These are phyloP conservation scores for Mechanitis mazaeus DNA, from an alignment of 2,888 invertebrate genomes.

Conservation along the genomic window DNA sequence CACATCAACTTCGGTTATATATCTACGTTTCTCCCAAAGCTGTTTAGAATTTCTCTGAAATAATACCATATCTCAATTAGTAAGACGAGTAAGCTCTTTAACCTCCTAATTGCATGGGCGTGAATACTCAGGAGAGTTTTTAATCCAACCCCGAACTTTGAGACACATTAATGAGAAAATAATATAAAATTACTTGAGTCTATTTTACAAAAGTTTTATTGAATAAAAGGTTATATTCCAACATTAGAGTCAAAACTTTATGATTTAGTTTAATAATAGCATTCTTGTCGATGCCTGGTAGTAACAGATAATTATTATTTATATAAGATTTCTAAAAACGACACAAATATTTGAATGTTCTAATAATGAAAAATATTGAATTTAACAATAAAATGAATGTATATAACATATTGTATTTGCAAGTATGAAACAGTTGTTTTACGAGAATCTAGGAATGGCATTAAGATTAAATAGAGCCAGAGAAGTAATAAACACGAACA, in stretches of 20 bases:
- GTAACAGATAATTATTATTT: no score
- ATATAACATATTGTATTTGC: no score
- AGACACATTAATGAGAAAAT: constrained; percentile 70
- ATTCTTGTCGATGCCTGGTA: no score
- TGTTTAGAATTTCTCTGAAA: constrained; percentile 7
- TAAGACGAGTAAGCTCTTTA: constrained; percentile 17
- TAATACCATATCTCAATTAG: constrained; percentile 18
- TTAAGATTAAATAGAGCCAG: constrained; percentile 30
- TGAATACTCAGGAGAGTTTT: constrained; percentile 62
- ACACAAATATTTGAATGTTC: no score
- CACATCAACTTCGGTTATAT: no score
- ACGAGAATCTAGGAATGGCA: constrained; percentile 22
- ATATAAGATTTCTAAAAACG: no score
- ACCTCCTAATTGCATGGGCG: constrained; percentile 37
- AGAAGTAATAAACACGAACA: constrained; percentile 32
- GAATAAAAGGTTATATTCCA: constrained; percentile 65
- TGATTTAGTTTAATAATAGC: constrained; percentile 55
- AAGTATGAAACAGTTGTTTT: constrained; percentile 9
- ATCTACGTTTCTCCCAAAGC: background rate
- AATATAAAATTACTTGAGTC: constrained; percentile 62
- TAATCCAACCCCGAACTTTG: constrained; percentile 60
- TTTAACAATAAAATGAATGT: no score
- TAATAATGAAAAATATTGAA: no score
- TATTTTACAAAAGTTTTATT: constrained; percentile 68
- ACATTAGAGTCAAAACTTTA: constrained; percentile 56